Evolutionary conservation across 2,797 vertebrate genomes (phyloP).

Genomic region (Bufotes viridis): DNA sequence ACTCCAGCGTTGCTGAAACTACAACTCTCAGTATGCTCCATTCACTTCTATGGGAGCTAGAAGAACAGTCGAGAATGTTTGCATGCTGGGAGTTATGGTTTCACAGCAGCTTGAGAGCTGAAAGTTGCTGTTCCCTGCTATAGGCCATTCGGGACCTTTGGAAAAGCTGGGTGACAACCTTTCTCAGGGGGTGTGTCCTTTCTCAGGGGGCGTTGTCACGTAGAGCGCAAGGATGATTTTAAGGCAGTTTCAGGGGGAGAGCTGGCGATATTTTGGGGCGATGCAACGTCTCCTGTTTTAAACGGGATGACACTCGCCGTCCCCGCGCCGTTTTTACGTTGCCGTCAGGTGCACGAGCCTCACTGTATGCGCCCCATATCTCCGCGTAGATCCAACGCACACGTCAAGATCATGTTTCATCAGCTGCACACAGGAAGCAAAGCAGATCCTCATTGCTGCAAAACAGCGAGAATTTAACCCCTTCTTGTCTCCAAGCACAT

Average conservation of each 20-base stretch:
- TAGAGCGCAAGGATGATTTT: too few species aligned
- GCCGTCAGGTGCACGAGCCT: neutral
- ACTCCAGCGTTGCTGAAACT: too few species aligned
- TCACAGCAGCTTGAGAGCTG: too few species aligned
- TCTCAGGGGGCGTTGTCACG: too few species aligned
- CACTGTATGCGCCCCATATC: neutral
- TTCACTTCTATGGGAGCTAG: too few species aligned
- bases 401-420: constrained; percentile 12
- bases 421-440: constrained; percentile 8
- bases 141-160: too few species aligned
- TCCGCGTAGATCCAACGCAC: neutral
- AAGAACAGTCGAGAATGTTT: too few species aligned
- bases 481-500: neutral
- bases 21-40: too few species aligned
- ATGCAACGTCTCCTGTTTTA: too few species aligned
- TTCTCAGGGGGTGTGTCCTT: neutral
- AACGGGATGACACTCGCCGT: neutral
- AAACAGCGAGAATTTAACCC: neutral
- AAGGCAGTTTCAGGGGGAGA: too few species aligned
- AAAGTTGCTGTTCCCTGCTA: too few species aligned
- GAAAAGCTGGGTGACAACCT: neutral
- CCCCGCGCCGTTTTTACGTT: neutral
- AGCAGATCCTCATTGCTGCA: constrained; percentile 8
- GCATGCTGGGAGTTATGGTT: too few species aligned
- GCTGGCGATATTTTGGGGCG: neutral